phyloP scores from a whole-genome alignment of 2,888 invertebrate genomes.

The Ganaspis brasiliensis region DNA sequence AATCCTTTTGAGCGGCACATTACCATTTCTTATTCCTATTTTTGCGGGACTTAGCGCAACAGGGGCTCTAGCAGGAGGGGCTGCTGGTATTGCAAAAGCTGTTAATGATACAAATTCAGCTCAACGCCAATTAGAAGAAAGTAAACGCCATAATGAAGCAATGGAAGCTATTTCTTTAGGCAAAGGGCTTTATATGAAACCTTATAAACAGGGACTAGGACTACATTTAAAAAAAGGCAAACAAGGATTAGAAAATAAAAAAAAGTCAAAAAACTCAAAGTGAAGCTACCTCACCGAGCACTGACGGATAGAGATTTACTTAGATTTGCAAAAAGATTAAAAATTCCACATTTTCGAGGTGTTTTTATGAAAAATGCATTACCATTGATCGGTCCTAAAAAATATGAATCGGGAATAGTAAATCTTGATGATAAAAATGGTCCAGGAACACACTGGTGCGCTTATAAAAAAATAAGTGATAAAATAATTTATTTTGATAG shows the following conservation, averaged over 20 bases:
- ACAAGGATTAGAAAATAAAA: too few species aligned
- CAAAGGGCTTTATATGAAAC: neutral
- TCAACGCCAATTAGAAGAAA: neutral
- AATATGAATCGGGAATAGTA: too few species aligned
- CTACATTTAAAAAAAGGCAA: neutral
- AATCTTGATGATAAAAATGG: too few species aligned
- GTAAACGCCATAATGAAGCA: neutral
- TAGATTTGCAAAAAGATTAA: neutral
- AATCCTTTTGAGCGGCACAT: neutral
- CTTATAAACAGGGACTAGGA: neutral
- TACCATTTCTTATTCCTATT: neutral
- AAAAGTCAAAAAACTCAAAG: too few species aligned
- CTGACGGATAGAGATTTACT: neutral
- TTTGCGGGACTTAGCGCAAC: neutral
- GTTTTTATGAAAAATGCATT: neutral
- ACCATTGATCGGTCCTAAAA: neutral
- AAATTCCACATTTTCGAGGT: neutral
- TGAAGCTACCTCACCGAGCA: neutral
- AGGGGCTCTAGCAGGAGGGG: neutral
- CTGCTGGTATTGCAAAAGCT: neutral
- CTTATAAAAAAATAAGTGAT: too few species aligned
- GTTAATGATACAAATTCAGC: too few species aligned
- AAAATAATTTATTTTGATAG: too few species aligned
- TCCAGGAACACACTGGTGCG: too few species aligned
- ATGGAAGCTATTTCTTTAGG: neutral